Evolutionary conservation across 23 tunicate genomes (phyloP), one percentile per base, ranked within the genome.

Genomic region (Oikopleura albicans): DNA sequence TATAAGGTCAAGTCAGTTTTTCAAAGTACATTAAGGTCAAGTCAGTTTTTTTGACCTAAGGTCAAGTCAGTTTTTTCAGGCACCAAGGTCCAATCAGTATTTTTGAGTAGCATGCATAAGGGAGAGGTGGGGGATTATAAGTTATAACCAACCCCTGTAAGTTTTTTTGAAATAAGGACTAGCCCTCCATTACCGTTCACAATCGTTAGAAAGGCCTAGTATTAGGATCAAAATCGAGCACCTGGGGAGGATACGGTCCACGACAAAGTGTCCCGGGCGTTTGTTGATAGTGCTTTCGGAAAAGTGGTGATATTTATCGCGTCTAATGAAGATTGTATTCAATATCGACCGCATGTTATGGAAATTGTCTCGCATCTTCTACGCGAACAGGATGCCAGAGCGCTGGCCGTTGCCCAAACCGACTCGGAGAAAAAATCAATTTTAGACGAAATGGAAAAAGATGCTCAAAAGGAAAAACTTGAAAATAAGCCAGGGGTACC

Each of bases 181-280:
- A n/a, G n/a, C n/a, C n/a, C n/a, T n/a, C n/a, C n/a, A n/a, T n/a
- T n/a, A n/a, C n/a, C n/a, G n/a, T n/a, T n/a, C n/a, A n/a, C n/a
- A n/a, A n/a, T n/a, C n/a, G n/a, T n/a, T n/a, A n/a, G n/a, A n/a
- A n/a, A n/a, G n/a, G n/a, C n/a, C n/a, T n/a, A n/a, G n/a, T n/a
- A n/a, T n/a, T n/a, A 71, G 2, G 79, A 71, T 31, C 79, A 71
- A 71, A 71, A 71, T 71, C 33, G 79, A 71, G 79, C 79, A 12
- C 79, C 79, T 71, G 79, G 79, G 31, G 79, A 71, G 79, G 79
- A 71, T 31, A 71, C 79, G 2, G 37, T 71, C 37, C 79, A 71
- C 37, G 79, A 71, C 31, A 71, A 71, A 71, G 79, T 71, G 28
- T 71, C 34, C 33, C 33, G 37, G 35, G 2, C 34, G 28, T 29